Conservation (phyloP, 2,113 vertebrate species). For the Piliocolobus tephrosceles region DNA sequence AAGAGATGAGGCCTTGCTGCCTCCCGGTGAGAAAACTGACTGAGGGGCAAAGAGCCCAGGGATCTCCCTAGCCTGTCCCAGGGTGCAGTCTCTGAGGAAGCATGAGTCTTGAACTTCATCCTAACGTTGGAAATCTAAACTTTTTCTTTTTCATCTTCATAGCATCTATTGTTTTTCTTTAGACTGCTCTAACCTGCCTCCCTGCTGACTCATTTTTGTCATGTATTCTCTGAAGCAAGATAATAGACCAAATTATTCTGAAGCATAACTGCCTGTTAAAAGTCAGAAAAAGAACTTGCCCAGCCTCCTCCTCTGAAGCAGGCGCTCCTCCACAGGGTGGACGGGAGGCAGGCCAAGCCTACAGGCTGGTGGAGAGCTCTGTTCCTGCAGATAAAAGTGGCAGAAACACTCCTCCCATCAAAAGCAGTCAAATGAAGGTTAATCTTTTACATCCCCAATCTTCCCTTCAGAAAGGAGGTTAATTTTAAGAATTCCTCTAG, state of each 20-base stretch:
- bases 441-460: no score
- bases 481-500: neutral
- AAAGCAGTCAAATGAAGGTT: neutral
- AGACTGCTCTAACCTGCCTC: neutral
- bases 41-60: neutral
- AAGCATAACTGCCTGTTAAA: neutral
- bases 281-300: neutral
- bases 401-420: neutral
- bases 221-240: neutral
- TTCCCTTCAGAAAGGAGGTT: neutral
- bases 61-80: fast-evolving
- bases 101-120: neutral
- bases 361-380: neutral
- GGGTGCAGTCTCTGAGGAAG: neutral
- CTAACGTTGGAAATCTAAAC: neutral
- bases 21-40: neutral
- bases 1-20: no score
- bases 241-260: neutral
- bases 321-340: neutral
- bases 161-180: neutral
- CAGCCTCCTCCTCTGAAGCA: neutral
- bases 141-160: neutral
- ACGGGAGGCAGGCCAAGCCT: neutral
- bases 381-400: neutral
- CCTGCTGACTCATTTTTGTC: neutral